These are phyloP conservation scores for Illadopsis cleaveri DNA, from an alignment of 2,113 vertebrate species.

Conservation along the genomic window DNA sequence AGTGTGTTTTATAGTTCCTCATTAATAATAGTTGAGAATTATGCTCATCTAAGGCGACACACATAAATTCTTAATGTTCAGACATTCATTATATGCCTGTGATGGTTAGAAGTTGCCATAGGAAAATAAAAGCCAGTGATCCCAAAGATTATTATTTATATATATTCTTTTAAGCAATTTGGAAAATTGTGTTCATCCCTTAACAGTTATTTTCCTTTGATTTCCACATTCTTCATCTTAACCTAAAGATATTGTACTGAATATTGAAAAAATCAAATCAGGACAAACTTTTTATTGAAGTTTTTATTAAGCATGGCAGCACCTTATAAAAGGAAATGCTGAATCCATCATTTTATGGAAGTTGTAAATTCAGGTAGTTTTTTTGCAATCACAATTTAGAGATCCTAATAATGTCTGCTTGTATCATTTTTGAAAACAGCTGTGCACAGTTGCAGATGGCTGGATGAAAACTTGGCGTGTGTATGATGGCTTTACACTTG, in stretches of 20 bases:
- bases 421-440: neutral
- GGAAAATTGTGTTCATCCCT: neutral
- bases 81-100: slow-evolving; percentile 23
- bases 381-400: neutral
- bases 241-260: neutral
- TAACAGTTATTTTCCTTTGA: neutral
- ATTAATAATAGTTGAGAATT: slow-evolving; percentile 54
- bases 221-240: neutral
- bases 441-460: neutral
- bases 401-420: neutral
- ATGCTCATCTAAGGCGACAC: slow-evolving; percentile 4
- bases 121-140: slow-evolving; percentile 41
- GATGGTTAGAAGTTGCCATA: neutral
- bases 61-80: slow-evolving; percentile 30
- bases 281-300: neutral
- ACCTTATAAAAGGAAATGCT: neutral
- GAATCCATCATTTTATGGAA: neutral
- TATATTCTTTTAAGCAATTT: neutral
- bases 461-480: neutral
- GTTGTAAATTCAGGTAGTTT: neutral
- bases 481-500: neutral
- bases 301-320: neutral
- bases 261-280: neutral
- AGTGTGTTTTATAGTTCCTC: slow-evolving; percentile 15
- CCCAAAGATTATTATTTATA: neutral